A percentile compares a stretch with the other conserved stretches of the same genome.
Evolutionary conservation across 2,888 invertebrate genomes (phyloP).

Genomic region (Choristoneura rosaceana): DNA sequence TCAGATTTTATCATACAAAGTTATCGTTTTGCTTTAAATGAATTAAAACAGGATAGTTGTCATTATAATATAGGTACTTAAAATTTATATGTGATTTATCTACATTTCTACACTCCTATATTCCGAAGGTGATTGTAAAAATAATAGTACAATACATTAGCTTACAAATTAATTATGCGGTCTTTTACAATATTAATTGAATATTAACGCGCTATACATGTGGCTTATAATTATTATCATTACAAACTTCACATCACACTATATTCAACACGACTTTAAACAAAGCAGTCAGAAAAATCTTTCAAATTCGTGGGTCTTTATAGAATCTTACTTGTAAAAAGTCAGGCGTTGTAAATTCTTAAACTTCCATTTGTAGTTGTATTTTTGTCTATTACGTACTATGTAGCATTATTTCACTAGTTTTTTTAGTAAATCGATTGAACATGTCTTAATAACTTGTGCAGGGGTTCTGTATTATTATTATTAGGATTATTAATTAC

Average conservation of each 20-base stretch:
- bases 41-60: slow-evolving; percentile 14
- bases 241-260: slow-evolving; percentile 31
- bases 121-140: slow-evolving; percentile 49
- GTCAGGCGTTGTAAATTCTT: slow-evolving; percentile 27
- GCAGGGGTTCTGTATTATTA: slow-evolving; percentile 30
- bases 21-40: slow-evolving; percentile 1
- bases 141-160: slow-evolving; percentile 60
- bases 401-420: slow-evolving; percentile 29
- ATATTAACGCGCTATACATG: slow-evolving; percentile 53
- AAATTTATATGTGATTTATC: slow-evolving; percentile 72
- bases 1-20: slow-evolving; percentile 5
- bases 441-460: slow-evolving; percentile 29
- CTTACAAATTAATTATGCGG: slow-evolving; percentile 74
- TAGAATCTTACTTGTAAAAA: slow-evolving; percentile 4
- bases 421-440: slow-evolving; percentile 29
- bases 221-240: slow-evolving; percentile 29
- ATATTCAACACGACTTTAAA: slow-evolving; percentile 1
- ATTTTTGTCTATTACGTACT: slow-evolving; percentile 32
- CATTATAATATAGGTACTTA: slow-evolving; percentile 43
- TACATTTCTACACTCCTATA: slow-evolving; percentile 81
- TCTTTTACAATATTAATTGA: slow-evolving; percentile 36
- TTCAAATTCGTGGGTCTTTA: slow-evolving; percentile 18
- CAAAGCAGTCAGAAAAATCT: slow-evolving; percentile 9
- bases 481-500: slow-evolving; percentile 21
- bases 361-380: neutral